Conservation (phyloP, 2,888 invertebrate genomes). For the Taphrorychus bicolor region DNA sequence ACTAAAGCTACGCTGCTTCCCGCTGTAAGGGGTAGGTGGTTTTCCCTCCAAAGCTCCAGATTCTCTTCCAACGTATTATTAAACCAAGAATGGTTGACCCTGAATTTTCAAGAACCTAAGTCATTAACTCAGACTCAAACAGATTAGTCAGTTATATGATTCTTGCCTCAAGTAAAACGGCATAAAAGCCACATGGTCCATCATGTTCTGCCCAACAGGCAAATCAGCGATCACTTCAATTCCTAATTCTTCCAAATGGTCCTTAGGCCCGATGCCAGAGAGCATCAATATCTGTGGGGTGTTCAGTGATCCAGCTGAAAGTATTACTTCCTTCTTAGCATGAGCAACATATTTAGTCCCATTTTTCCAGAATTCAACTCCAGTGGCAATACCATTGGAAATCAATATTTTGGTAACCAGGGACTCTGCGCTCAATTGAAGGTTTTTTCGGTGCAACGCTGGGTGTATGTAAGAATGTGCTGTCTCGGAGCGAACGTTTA, state of each 20-base stretch:
- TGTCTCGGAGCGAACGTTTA: constrained; percentile 3
- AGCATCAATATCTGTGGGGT: too few relatives aligned
- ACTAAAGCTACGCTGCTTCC: neutral
- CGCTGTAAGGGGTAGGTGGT: neutral
- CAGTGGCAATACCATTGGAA: constrained; percentile 69
- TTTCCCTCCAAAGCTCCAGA: neutral
- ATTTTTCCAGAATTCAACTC: constrained; percentile 73
- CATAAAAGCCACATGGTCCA: constrained; percentile 65
- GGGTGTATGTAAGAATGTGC: constrained; percentile 6
- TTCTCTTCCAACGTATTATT: neutral
- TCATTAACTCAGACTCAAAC: neutral
- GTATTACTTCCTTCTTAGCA: constrained; percentile 68
- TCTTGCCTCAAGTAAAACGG: constrained; percentile 14
- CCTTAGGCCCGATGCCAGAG: constrained; percentile 69
- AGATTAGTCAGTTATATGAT: neutral
- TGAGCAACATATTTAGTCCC: constrained; percentile 49
- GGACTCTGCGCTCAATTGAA: neutral
- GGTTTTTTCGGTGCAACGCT: neutral
- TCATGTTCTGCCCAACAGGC: constrained; percentile 76
- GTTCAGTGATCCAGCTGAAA: constrained; percentile 67
- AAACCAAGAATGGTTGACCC: neutral
- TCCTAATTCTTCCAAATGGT: constrained; percentile 61
- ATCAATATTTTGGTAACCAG: constrained; percentile 16
- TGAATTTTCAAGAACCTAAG: neutral
- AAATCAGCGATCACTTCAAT: constrained; percentile 69